phyloP scores from a whole-genome alignment of 1,140 invertebrate species.

The Bombus ignitus region DNA sequence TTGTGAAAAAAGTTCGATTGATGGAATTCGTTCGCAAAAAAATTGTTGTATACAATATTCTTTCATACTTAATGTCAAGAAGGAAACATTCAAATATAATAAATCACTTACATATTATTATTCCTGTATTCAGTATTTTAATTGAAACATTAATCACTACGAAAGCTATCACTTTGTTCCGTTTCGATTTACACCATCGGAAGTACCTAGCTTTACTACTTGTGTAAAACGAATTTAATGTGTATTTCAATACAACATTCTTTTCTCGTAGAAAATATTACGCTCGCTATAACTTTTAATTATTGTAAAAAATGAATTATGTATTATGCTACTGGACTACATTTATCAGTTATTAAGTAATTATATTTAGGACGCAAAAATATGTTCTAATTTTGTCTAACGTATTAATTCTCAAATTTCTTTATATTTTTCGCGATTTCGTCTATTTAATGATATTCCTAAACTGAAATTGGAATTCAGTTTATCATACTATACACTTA shows the following conservation, averaged over 20 bases:
- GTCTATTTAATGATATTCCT: not conserved
- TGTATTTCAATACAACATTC: not conserved
- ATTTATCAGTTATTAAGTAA: not conserved
- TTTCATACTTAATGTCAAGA: not conserved
- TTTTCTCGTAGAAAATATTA: constrained; percentile 2
- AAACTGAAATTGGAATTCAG: not conserved
- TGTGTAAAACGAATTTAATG: not conserved
- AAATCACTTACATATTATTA: not conserved
- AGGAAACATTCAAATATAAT: not conserved
- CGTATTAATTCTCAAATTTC: constrained; percentile 8
- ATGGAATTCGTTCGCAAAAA: not conserved
- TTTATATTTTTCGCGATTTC: not conserved
- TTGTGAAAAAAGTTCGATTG: not conserved
- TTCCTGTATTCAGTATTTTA: not conserved
- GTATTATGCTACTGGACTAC: not conserved
- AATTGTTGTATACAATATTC: not conserved
- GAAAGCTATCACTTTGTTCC: not conserved
- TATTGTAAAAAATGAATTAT: not conserved
- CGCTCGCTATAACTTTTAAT: not conserved
- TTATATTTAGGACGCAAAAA: not conserved
- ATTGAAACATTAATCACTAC: not conserved
- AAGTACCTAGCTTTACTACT: not conserved
- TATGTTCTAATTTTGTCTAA: constrained; percentile 11
- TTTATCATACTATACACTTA: not conserved
- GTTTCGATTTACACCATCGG: not conserved